Evolutionary conservation across 1,140 invertebrate genomes (phyloP).

Genomic region (Drosophila nigromelanica): DNA sequence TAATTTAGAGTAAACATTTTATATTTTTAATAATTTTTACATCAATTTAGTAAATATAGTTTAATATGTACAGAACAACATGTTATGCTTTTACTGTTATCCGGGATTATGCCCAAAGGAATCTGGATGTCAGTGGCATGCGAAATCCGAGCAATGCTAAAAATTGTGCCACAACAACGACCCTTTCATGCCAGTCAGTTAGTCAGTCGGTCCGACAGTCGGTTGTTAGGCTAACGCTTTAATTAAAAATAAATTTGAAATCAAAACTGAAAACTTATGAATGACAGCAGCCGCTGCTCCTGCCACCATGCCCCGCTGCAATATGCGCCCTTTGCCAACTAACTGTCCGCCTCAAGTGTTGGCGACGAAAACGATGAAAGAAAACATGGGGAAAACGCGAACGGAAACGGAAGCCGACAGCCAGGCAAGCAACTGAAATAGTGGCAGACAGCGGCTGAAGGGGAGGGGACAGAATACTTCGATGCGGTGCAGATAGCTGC

Average conservation of each 20-base stretch:
- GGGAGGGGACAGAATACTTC: not conserved
- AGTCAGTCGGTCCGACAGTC: constrained; percentile 36
- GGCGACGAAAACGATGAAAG: constrained; percentile 3
- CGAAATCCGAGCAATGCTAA: constrained; percentile 6
- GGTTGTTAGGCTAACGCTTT: constrained; percentile 56
- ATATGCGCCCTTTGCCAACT: constrained; percentile 33
- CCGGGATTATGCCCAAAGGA: no score
- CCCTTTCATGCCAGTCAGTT: constrained; percentile 47
- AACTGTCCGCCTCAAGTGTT: constrained; percentile 48
- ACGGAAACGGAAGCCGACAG: constrained; percentile 62
- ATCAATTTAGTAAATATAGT: no score
- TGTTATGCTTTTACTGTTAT: no score
- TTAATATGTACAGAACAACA: no score
- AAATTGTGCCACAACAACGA: constrained; percentile 31
- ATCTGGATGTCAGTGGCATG: constrained; percentile 44
- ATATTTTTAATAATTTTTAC: no score
- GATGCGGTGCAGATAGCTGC: constrained; percentile 31
- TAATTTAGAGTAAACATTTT: no score
- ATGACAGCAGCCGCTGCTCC: constrained; percentile 35
- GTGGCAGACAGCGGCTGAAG: not conserved
- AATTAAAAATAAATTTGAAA: constrained; percentile 66
- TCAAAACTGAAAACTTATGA: constrained; percentile 57
- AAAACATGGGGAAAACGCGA: constrained; percentile 28
- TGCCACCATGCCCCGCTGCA: not conserved
- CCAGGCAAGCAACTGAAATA: constrained; percentile 33